Percentiles rank a stretch among this genome's conserved stretches.
Evolutionary conservation across 2,888 invertebrate species (phyloP).

Genomic region (Balanococcus diminutus): DNA sequence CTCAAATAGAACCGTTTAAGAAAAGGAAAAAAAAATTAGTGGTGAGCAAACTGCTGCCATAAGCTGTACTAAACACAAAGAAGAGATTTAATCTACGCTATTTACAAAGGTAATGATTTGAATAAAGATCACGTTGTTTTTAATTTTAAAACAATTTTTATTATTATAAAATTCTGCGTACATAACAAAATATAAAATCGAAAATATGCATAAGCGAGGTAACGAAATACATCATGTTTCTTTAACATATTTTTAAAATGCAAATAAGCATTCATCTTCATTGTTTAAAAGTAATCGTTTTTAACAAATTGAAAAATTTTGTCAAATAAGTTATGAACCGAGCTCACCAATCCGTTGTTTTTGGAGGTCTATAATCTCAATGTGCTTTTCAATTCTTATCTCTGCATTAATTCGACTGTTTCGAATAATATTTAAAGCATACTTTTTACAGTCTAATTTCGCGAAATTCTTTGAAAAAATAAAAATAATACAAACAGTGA

Average conservation of each 20-base stretch:
- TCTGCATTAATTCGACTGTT: neutral
- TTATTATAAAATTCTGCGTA: constrained; percentile 24
- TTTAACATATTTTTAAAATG: constrained; percentile 11
- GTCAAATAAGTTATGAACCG: neutral
- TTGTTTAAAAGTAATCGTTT: neutral
- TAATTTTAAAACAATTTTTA: constrained; percentile 34
- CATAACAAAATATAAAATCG: constrained; percentile 40
- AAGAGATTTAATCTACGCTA: neutral
- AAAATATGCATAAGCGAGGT: constrained; percentile 49
- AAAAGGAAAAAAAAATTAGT: neutral
- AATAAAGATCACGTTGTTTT: neutral
- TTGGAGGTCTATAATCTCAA: too few species aligned
- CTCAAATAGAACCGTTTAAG: neutral
- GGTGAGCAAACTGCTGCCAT: neutral
- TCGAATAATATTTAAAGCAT: neutral
- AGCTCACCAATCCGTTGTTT: too few species aligned
- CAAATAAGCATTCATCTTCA: neutral
- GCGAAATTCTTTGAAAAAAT: neutral
- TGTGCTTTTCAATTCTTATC: neutral
- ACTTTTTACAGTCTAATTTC: neutral
- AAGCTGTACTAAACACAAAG: neutral
- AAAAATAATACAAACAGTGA: too few species aligned
- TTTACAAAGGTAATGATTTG: neutral
- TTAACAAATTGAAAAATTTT: neutral
- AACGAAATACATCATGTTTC: constrained; percentile 20